Evolutionary conservation across 2,113 vertebrate species (phyloP), one percentile per base, ranked within the genome.

Genomic region (Synodontis membranacea): DNA sequence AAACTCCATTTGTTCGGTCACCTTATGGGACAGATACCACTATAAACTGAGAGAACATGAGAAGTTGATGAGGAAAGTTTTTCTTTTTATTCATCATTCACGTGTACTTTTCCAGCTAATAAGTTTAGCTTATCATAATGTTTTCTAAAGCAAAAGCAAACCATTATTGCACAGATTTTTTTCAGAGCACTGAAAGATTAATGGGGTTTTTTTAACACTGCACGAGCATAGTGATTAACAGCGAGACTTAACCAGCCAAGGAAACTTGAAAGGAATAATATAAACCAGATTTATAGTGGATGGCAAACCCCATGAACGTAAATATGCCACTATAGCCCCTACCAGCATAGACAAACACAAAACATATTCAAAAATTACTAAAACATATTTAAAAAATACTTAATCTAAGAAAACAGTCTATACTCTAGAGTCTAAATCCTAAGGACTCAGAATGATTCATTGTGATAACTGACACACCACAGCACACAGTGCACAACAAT

Each of bases 321-420:
- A 28, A 44, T 11, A 37, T 64, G 25, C 6, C 8, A 17, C 31
- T 68, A 21, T 68, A 23, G 37, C 66, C 39, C 17, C 9, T 39
- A 66, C n/a, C 14, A 5, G 12, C 64, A 37, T 37, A 37, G 31
- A 68, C n/a, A 64, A 37, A 19, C 14, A 68, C 34, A 1, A 4
- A 68, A 15, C 31, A 37, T 11, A n/a, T 68, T 68, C 15, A 19
- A 78, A 76, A 50, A n/a, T 8, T n/a, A 48, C n/a, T n/a, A 1
- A 4, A 68, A 15, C 31, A 37, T 11, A n/a, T 68, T 68, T 5
- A 19, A 78, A 76, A 50, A n/a, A 75, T 11, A 50, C 5, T 46
- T 25, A 50, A 75, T 76, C 2, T 76, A 76, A 50, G 44, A 76
- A 76, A 48, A 76, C 28, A 76, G n/a, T n/a, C n/a, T n/a, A 76